phyloP scores from a whole-genome alignment of 92 coral and sea anemone genomes.

The Hydrozoanthus gracilis region DNA sequence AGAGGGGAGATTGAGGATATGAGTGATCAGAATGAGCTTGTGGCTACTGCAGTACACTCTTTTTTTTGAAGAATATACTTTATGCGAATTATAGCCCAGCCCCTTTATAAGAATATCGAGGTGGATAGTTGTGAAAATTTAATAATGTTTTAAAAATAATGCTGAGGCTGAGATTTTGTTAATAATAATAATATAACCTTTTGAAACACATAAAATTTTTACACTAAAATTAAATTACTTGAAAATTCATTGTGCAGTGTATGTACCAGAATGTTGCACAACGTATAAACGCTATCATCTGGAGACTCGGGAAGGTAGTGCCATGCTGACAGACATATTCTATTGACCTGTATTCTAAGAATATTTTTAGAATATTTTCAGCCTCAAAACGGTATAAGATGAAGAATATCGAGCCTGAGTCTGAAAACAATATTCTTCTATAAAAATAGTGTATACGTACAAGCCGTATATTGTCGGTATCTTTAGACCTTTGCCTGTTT shows the following conservation, averaged over 20 bases:
- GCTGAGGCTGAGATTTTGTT: too few species aligned
- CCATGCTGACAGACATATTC: too few species aligned
- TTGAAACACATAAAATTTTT: not conserved
- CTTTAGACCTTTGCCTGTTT: not conserved
- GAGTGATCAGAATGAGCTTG: not conserved
- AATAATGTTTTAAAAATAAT: too few species aligned
- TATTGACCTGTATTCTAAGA: too few species aligned
- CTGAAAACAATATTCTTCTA: not conserved
- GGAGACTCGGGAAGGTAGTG: too few species aligned
- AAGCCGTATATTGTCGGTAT: too few species aligned
- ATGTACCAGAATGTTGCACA: too few species aligned
- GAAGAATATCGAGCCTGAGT: not conserved
- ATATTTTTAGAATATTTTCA: too few species aligned
- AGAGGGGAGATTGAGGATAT: conserved; percentile 1
- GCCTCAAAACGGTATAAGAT: too few species aligned
- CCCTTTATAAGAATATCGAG: conserved; percentile 1
- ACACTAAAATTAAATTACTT: not conserved
- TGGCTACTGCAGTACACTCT: conserved; percentile 3
- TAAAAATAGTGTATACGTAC: not conserved
- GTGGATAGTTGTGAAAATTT: not conserved
- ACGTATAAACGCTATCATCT: too few species aligned
- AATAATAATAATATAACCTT: not conserved
- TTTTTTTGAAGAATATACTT: too few species aligned
- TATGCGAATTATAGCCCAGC: not conserved
- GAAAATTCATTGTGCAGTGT: not conserved